phyloP scores from a whole-genome alignment of 1,140 invertebrate genomes.

The Drosophila lacertosa region DNA sequence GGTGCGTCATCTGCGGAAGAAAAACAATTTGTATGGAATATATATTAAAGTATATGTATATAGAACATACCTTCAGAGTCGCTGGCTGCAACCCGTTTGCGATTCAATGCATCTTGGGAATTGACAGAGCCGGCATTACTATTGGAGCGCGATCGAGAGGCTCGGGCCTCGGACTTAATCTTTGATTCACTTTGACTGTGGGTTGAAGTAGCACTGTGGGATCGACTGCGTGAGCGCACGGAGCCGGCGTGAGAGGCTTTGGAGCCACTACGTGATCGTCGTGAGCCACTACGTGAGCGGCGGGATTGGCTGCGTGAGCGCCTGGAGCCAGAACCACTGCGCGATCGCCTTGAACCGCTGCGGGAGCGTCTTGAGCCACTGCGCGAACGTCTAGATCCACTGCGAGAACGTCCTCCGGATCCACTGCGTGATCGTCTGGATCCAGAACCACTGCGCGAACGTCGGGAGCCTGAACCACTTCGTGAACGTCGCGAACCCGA shows the following conservation, averaged over 20 bases:
- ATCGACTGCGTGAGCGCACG: constrained; percentile 70
- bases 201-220: constrained; percentile 64
- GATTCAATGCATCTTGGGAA: constrained; percentile 28
- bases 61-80: constrained; percentile 85
- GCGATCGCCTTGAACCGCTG: constrained; percentile 80
- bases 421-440: constrained; percentile 55
- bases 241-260: constrained; percentile 75
- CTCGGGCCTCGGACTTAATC: constrained; percentile 58
- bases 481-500: constrained; percentile 45
- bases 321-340: constrained; percentile 70
- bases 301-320: constrained; percentile 73
- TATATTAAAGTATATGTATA: background rate
- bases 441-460: constrained; percentile 63
- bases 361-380: constrained; percentile 71
- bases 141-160: constrained; percentile 74
- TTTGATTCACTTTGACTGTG: constrained; percentile 31
- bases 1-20: constrained; percentile 56
- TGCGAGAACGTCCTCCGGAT: constrained; percentile 73
- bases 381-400: constrained; percentile 83
- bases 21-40: background rate
- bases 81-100: constrained; percentile 84
- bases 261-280: constrained; percentile 80
- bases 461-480: constrained; percentile 65
- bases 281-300: constrained; percentile 73
- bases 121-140: constrained; percentile 73